Evolutionary conservation across 2,113 vertebrate species (phyloP), one percentile per base, ranked within the genome.

Genomic region (Oncorhynchus mykiss): DNA sequence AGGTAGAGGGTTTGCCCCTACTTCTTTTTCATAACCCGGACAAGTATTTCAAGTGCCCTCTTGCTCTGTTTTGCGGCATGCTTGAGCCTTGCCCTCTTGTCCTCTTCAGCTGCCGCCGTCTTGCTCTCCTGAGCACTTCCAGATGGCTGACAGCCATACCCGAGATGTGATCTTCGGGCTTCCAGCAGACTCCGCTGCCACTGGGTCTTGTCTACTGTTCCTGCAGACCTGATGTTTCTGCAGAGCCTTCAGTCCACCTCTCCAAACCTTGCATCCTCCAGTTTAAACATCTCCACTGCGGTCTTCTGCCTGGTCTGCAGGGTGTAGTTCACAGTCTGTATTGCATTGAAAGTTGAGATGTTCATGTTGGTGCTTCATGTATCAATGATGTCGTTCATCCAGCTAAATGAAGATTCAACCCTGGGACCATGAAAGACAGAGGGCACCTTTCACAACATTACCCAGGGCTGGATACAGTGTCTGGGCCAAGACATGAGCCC

Each of bases 71-170:
- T 72, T 12, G 78, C 27, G 2, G 27, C 64, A 72, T 67, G 69
- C 16, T 27, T 75, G 62, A 67, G 45, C 70, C 78, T 72, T 45
- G 73, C 78, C 69, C 27, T 9, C 22, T 73, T 76, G 31, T 80
- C 74, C 27, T 76, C 48, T 65, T 80, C 79, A 31, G 49, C 34
- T 49, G n/a, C n/a, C 20, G 49, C 29, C 49, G 16, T 81, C 71
- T 77, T 81, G 49, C 34, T 49, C 75, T 74, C 34, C 76, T 74
- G 45, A 78, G 76, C 80, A 64, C 76, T 78, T 16, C 72, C 29
- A 31, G 68, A 29, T 49, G 34, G 9, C 14, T 66, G 16, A 48
- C 16, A 77, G 57, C 60, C 80, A 81, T 71, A 77, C 29, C 74
- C 67, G 24, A 16, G 54, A 13, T 34, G 22, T 34, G 31, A 39